phyloP scores from a whole-genome alignment of 2,113 vertebrate species.

The Salminus brasiliensis region DNA sequence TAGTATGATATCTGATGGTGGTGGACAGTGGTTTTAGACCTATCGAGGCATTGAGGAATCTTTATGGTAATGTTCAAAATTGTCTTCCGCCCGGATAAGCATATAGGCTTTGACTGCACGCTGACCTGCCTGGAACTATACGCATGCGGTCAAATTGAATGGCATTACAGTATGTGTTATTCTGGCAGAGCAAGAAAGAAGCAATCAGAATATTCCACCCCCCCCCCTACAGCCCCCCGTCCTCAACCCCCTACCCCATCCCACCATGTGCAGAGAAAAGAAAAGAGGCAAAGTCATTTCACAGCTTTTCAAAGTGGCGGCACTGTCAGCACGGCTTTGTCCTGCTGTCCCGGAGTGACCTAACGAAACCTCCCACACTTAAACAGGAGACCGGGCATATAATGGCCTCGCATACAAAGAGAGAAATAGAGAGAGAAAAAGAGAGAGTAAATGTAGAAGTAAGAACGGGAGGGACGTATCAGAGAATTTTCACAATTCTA shows the following conservation, averaged over 20 bases:
- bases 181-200: not conserved
- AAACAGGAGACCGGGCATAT: not conserved
- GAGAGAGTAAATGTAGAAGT: not conserved
- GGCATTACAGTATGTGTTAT: not conserved
- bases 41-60: not conserved
- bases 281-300: not conserved
- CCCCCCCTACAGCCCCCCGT: too few species aligned
- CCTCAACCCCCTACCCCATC: too few species aligned
- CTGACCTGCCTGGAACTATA: not conserved
- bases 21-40: not conserved
- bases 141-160: not conserved
- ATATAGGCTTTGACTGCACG: not conserved
- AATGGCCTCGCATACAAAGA: not conserved
- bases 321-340: constrained; percentile 12
- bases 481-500: too few species aligned
- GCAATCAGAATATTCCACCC: not conserved
- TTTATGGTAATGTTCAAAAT: not conserved
- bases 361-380: not conserved
- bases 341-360: constrained; percentile 10
- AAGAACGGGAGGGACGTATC: too few species aligned
- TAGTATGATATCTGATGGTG: not conserved
- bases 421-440: not conserved
- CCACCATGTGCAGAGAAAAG: not conserved
- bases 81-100: not conserved
- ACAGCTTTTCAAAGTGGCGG: constrained; percentile 1